Percentiles rank a stretch among this genome's conserved stretches.
Evolutionary conservation across 1,140 invertebrate species (phyloP).

Genomic region (Anastrepha ludens): DNA sequence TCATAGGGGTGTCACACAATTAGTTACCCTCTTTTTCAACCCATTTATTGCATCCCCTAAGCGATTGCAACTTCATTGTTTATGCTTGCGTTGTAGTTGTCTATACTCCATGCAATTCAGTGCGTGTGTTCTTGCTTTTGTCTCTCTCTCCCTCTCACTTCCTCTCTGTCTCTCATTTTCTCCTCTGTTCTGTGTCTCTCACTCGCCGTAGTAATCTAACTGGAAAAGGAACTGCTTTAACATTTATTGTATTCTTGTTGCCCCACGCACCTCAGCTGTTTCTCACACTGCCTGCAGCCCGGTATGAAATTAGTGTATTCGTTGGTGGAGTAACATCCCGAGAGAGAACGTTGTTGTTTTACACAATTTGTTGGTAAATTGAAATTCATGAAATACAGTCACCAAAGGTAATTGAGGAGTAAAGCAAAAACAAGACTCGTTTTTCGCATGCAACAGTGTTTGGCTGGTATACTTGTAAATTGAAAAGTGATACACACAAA

Average conservation of each 20-base stretch:
- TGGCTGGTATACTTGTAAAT: no score
- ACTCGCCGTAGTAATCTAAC: not conserved
- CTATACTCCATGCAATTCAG: not conserved
- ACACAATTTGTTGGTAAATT: not conserved
- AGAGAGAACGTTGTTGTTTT: no score
- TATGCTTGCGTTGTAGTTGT: not conserved
- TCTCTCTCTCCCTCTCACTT: no score
- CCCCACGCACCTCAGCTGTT: not conserved
- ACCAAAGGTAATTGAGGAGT: not conserved
- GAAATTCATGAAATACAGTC: not conserved
- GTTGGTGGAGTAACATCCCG: no score
- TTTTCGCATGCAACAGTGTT: no score
- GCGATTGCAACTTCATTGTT: not conserved
- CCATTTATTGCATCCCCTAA: conserved; percentile 19
- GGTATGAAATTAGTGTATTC: no score
- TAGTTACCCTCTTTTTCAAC: conserved; percentile 15
- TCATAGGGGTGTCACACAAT: not conserved
- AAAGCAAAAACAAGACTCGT: no score
- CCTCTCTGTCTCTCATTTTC: no score
- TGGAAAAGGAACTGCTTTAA: not conserved
- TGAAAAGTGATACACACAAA: no score
- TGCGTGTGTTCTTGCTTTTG: no score
- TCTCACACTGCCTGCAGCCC: no score
- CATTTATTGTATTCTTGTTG: not conserved
- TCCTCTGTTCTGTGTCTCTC: not conserved